Evolutionary conservation across 2,888 invertebrate genomes (phyloP).

Genomic region (Rhingia rostrata): DNA sequence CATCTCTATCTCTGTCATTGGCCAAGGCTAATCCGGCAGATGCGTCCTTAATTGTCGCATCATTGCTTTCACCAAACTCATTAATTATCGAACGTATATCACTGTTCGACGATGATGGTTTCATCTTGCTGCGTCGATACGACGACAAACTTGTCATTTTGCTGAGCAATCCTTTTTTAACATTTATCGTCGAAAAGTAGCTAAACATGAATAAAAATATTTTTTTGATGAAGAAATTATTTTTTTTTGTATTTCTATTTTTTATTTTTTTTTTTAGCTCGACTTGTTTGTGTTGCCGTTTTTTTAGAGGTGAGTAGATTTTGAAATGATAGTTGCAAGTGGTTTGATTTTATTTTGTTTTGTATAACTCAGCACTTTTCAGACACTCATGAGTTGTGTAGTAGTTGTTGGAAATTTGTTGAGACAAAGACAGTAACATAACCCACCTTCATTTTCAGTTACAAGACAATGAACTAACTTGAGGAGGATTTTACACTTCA

Average conservation of each 20-base stretch:
- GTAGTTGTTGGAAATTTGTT: conserved; percentile 7
- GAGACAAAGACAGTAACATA: conserved; percentile 56
- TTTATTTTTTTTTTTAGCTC: conserved; percentile 21
- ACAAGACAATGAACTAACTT: conserved; percentile 36
- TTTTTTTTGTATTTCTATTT: conserved; percentile 3
- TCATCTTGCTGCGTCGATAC: conserved; percentile 81
- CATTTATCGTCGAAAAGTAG: conserved; percentile 82
- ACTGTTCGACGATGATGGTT: conserved; percentile 80
- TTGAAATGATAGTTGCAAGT: conserved; percentile 10
- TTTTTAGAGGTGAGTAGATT: conserved; percentile 36
- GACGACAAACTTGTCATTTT: conserved; percentile 82
- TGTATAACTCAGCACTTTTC: conserved; percentile 55
- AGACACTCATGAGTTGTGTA: conserved; percentile 40
- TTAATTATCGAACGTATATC: conserved; percentile 80
- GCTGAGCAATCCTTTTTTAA: conserved; percentile 81
- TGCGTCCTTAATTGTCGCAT: conserved; percentile 74
- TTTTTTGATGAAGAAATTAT: conserved; percentile 4
- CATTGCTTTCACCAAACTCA: conserved; percentile 69
- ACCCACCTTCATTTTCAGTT: conserved; percentile 67
- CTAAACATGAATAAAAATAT: conserved; percentile 77
- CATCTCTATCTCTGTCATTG: conserved; percentile 76
- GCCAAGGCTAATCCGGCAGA: conserved; percentile 76
- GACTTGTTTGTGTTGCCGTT: conserved; percentile 15
- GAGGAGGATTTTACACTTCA: conserved; percentile 6
- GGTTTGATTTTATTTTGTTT: conserved; percentile 10